Base-by-base conservation (phyloP, 1,140 invertebrate genomes). In the Macrocentrus cingulum region DNA sequence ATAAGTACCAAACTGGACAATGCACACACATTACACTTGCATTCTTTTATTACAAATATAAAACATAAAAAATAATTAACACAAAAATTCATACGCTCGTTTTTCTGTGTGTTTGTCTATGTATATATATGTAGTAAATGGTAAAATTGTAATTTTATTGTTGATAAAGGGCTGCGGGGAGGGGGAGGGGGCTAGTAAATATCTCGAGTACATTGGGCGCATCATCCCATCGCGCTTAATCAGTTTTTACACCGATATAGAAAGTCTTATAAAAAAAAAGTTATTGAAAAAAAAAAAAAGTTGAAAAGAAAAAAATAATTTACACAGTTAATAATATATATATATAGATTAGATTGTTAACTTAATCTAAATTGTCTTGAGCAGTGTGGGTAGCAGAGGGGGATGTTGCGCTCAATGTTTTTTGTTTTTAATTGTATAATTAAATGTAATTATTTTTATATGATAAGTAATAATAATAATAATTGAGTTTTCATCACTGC, bases 301-400 rank as follows among this genome's bases (percentile, higher is more conserved):
- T n/a, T n/a, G 62, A 37, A 59, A 32, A 59, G 45, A 67, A 66
- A 64, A 72, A 56, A 75, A 74, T 72, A 71, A 76, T 76, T 72
- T 76, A 76, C 65, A 67, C 58, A 67, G 69, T 69, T 66, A 61
- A 51, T 48, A 66, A 62, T 56, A 65, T 63, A 67, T n/a, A n/a
- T n/a, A n/a, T n/a, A n/a, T n/a, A n/a, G n/a, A n/a, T n/a, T n/a
- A n/a, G n/a, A n/a, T n/a, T n/a, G n/a, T n/a, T n/a, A 60, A 59
- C 71, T 69, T 67, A 70, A 64, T 49, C 62, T 68, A 66, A 62
- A 60, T 49, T 75, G 68, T 65, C 61, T 76, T 76, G 72, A 76
- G 72, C 72, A 76, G 75, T 76, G 61, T 62, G 66, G 70, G 13
- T 37, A 46, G 63, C 65, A 67, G 67, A 69, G 66, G 62, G 63